Base-by-base conservation (phyloP, 2,113 vertebrate species). In the Platysternon megacephalum region DNA sequence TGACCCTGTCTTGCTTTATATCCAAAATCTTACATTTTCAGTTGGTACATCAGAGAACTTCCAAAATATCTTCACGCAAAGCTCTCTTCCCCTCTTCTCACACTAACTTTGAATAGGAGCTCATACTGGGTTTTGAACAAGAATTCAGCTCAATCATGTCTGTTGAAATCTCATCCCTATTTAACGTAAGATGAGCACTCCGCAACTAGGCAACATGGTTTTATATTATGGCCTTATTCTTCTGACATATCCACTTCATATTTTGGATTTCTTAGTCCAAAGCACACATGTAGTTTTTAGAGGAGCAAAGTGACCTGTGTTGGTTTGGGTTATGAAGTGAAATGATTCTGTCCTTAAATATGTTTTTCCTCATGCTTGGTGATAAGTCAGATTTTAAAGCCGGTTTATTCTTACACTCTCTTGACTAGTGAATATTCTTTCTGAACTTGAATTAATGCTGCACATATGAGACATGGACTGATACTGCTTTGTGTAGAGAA, bases 121-220 rank as follows among this genome's bases (percentile, higher is more conserved):
- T 53, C 74, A 12, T 52, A 1, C 82, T 74, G 94, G 55, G 72
- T 14, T 6, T 21, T 24, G 5, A 29, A 7, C 22, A 51, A 19
- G 89, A 89, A 74, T 79, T 86, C 0, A 0, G 1, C 51, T 42
- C 48, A 3, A 19, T 85, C 3, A 1, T 2, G 2, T 83, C 81
- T 44, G 65, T 49, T 78, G 74, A 78, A 88, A 55, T 52, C 29
- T 79, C 12, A 2, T 88, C 86, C 55, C 24, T 91, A 1, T 85
- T 89, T 65, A 91, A 89, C 4, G 79, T 49, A 65, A 65, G 51
- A 65, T 68, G 0, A 80, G 11, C 26, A 3, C 26, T 93, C 79
- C 16, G 42, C 39, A 83, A 87, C 24, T 6, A 78, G 22, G n/a
- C 42, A 78, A 61, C 0, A 3, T 6, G 55, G 65, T 88, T 61